Base-by-base conservation (phyloP, 2,113 vertebrate genomes). In the Boleophthalmus pectinirostris region DNA sequence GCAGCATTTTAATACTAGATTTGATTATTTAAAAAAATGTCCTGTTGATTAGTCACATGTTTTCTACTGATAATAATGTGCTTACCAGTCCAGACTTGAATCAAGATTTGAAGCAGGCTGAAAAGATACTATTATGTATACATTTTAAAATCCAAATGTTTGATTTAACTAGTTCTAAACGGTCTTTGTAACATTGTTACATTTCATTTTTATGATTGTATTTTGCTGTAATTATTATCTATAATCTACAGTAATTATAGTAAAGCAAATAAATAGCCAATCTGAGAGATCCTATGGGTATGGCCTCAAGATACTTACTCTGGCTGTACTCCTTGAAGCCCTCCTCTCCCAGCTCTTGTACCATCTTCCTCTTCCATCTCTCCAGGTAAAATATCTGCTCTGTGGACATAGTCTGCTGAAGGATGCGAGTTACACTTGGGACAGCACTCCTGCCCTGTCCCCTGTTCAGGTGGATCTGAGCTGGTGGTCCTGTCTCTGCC, bases 311-410 rank as follows among this genome's bases (percentile, higher is more conserved):
- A 54, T 65, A 70, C 87, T 78, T 88, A 98, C 98, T 95, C 89
- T 92, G 91, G 61, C 85, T 95, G 68, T 99, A 96, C 66, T 95
- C 91, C 58, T 87, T 92, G 87, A 99, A 99, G 45, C 96, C 97
- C 38, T 96, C 95, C 73, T 96, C 93, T 78, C 97, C 97, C 3
- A 98, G 94, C 69, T 98, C 83, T 53, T 86, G 86, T 58, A 96
- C 91, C 96, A 96, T 98, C 74, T 69, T 95, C 79, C 88, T 94
- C 85, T 92, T 97, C 97, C 97, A 99, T 16, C 95, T 95, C 74
- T 98, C 95, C 82, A 99, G 87, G 76, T 91, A 95, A 81, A 96
- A 96, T 20, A 85, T 64, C 85, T 98, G 97, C 68, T 95, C 91
- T 0, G 90, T 81, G 5, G 97, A 93, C 77, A 98, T 91, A 0